Percentiles rank a stretch among this genome's conserved stretches.
phyloP scores from a whole-genome alignment of 2,888 invertebrate genomes.

The Hemaris fuciformis region DNA sequence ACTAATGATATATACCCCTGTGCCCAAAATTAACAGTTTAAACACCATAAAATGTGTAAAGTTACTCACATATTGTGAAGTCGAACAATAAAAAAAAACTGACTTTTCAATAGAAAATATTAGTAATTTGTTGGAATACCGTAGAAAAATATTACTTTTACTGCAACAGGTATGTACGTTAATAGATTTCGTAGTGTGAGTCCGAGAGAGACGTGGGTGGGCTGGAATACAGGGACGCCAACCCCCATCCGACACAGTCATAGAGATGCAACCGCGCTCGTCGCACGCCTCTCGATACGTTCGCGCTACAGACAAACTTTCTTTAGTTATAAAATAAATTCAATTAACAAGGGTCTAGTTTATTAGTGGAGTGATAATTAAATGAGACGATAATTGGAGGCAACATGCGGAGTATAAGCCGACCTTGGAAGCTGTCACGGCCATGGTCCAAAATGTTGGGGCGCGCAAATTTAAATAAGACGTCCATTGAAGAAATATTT shows the following conservation, averaged over 20 bases:
- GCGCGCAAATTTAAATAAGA: constrained; percentile 45
- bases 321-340: not conserved
- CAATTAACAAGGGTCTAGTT: not conserved
- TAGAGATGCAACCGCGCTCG: constrained; percentile 35
- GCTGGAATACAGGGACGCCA: not conserved
- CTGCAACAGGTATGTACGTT: not conserved
- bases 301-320: not conserved
- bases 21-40: no score
- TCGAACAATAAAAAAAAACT: no score
- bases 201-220: not conserved
- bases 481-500: constrained; percentile 55
- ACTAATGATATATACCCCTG: no score
- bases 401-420: constrained; percentile 27
- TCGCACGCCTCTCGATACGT: constrained; percentile 31
- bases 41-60: no score
- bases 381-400: not conserved
- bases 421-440: constrained; percentile 57
- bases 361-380: not conserved
- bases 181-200: not conserved
- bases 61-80: no score
- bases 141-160: no score
- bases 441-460: constrained; percentile 68
- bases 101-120: no score
- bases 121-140: no score
- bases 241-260: constrained; percentile 30